A percentile compares a stretch with the other conserved stretches of the same genome.
phyloP scores from a whole-genome alignment of 1,140 invertebrate species.

The Macrosteles quadrilineatus region DNA sequence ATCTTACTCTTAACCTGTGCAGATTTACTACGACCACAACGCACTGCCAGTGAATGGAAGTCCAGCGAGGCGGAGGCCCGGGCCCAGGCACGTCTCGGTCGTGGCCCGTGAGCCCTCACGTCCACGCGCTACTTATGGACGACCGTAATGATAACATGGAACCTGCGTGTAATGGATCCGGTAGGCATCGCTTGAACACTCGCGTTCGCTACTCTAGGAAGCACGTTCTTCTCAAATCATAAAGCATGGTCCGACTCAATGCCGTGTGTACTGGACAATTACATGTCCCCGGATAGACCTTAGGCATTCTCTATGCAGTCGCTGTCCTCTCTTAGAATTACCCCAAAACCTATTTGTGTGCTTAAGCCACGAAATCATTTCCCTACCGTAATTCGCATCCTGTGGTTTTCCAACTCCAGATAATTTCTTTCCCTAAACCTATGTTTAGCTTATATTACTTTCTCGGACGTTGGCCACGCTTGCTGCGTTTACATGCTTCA shows the following conservation, averaged over 20 bases:
- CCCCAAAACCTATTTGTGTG: conserved; percentile 14
- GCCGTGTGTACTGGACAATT: not conserved
- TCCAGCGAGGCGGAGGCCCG: too few relatives aligned
- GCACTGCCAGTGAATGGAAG: too few relatives aligned
- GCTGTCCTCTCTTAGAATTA: not conserved
- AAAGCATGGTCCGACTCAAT: conserved; percentile 18
- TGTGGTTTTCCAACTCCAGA: not conserved
- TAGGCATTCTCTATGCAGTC: not conserved
- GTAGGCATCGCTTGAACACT: conserved; percentile 30
- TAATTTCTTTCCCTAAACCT: conserved; percentile 1
- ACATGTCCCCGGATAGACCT: not conserved
- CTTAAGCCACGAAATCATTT: conserved; percentile 19
- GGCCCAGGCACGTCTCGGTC: not conserved
- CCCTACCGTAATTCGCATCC: conserved; percentile 20
- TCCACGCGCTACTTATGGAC: conserved; percentile 21
- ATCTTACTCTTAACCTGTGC: too few relatives aligned
- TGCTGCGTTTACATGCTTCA: too few relatives aligned
- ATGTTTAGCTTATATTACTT: conserved; percentile 21
- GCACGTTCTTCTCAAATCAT: conserved; percentile 31
- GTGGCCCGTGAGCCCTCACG: not conserved
- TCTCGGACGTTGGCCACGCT: not conserved
- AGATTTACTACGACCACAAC: too few relatives aligned
- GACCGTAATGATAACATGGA: conserved; percentile 23
- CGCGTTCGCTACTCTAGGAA: not conserved
- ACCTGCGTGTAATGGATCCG: conserved; percentile 26